Percentiles rank a stretch among this genome's conserved stretches.
phyloP scores from a whole-genome alignment of 2,888 invertebrate genomes.

The Macroteleia sp. region DNA sequence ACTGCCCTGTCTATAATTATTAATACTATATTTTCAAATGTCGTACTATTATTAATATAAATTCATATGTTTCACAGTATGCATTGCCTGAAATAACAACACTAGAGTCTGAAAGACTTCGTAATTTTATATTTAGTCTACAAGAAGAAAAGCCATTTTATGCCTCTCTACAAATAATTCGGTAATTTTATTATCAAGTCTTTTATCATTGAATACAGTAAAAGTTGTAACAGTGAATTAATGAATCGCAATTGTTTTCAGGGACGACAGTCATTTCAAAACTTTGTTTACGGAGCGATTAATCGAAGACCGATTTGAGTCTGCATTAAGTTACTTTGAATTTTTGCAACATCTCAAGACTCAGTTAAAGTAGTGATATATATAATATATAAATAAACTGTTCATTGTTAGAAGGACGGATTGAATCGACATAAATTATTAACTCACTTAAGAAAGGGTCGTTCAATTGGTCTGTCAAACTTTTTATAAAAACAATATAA shows the following conservation, averaged over 20 bases:
- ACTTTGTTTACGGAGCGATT: constrained; percentile 93
- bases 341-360: constrained; percentile 97
- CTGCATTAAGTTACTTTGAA: constrained; percentile 97
- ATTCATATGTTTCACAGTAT: constrained; percentile 83
- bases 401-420: constrained; percentile 29
- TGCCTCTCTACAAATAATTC: constrained; percentile 91
- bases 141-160: constrained; percentile 94
- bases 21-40: too few relatives aligned
- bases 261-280: constrained; percentile 95
- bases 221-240: too few relatives aligned
- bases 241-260: constrained; percentile 83
- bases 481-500: constrained; percentile 22
- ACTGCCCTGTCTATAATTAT: too few relatives aligned
- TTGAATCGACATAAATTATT: constrained; percentile 32
- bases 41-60: too few relatives aligned
- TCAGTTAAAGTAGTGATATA: constrained; percentile 90
- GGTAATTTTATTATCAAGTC: constrained; percentile 85
- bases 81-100: constrained; percentile 91
- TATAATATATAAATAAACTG: constrained; percentile 25
- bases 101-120: constrained; percentile 89
- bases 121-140: constrained; percentile 91
- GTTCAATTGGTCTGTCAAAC: constrained; percentile 15
- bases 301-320: constrained; percentile 97
- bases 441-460: constrained; percentile 12
- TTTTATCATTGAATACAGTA: constrained; percentile 1